Evolutionary conservation across 2,113 vertebrate genomes (phyloP), one percentile per base, ranked within the genome.

Genomic region (Oriolus oriolus): DNA sequence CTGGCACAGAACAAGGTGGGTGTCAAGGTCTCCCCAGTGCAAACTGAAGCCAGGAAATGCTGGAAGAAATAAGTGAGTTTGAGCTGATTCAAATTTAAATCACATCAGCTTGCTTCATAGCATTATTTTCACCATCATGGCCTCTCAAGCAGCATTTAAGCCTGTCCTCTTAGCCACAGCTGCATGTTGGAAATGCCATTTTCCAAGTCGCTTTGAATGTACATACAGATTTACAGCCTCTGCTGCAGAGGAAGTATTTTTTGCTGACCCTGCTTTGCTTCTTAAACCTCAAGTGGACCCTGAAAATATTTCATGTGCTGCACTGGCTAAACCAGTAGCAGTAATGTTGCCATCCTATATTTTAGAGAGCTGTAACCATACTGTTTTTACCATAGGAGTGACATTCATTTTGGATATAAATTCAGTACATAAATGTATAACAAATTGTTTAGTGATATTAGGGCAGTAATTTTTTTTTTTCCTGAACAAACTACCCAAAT

Each of bases 401-500:
- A 78, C n/a, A 45, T 90, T 92, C 19, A 45, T 56, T 96, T 70
- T 68, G 50, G 64, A 49, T 64, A 82, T 78, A 89, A 94, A 95
- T 87, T 93, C 35, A 78, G 37, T 52, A 66, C 65, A 92, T 87
- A 95, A 95, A 95, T 66, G 52, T 79, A 68, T 92, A 92, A 95
- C 60, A 71, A 83, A 85, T 95, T 96, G 76, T 95, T 96, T 71
- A 54, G 75, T 86, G 70, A 89, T 93, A 96, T 85, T 89, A 85
- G 53, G 70, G 54, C 42, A 95, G 89, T 90, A 90, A 91, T 12
- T 37, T 70, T 45, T 88, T 30, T 86, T 59, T 81, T 16, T 9
- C 2, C 56, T 69, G 61, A 96, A 90, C 79, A 79, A 94, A 85
- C 96, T 93, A 96, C 90, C 77, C 76, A 95, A 96, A 97, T 92